These are phyloP conservation scores for Drosophila multiciliata DNA, from an alignment of 2,888 invertebrate species.

Conservation along the genomic window DNA sequence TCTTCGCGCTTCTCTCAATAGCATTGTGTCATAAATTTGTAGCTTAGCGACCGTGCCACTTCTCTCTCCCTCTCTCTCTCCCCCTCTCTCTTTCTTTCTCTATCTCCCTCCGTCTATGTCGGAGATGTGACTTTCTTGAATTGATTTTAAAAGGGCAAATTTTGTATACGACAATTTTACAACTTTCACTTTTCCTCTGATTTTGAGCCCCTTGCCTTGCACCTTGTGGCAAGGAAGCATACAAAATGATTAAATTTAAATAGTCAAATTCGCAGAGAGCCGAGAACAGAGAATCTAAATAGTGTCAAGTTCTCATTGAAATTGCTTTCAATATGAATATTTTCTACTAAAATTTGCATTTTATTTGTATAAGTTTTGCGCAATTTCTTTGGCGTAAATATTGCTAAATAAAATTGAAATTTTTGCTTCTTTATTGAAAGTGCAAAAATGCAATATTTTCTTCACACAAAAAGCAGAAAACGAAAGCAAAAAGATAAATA, in stretches of 20 bases:
- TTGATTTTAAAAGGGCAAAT: slow-evolving; percentile 38
- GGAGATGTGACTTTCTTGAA: slow-evolving; percentile 29
- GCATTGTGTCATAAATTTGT: slow-evolving; percentile 64
- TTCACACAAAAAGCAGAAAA: neutral
- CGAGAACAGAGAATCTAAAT: neutral
- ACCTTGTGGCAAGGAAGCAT: slow-evolving; percentile 7
- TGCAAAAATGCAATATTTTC: neutral
- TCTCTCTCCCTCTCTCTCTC: neutral
- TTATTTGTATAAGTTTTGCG: neutral
- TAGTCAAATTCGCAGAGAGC: neutral
- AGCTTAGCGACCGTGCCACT: slow-evolving; percentile 44
- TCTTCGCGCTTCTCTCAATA: slow-evolving; percentile 11
- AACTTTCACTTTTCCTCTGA: neutral
- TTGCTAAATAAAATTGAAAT: neutral
- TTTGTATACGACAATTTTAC: too few species aligned
- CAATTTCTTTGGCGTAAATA: neutral
- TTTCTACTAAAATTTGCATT: neutral
- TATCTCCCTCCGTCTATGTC: neutral
- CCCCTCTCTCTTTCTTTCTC: too few species aligned
- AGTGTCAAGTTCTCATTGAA: neutral
- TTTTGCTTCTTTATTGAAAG: neutral
- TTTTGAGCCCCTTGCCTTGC: slow-evolving; percentile 18
- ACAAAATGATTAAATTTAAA: neutral
- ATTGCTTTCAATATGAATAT: slow-evolving; percentile 1
- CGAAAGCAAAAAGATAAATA: neutral